These are phyloP conservation scores for Pterocles gutturalis DNA, from an alignment of 2,113 vertebrate species.

Conservation along the genomic window DNA sequence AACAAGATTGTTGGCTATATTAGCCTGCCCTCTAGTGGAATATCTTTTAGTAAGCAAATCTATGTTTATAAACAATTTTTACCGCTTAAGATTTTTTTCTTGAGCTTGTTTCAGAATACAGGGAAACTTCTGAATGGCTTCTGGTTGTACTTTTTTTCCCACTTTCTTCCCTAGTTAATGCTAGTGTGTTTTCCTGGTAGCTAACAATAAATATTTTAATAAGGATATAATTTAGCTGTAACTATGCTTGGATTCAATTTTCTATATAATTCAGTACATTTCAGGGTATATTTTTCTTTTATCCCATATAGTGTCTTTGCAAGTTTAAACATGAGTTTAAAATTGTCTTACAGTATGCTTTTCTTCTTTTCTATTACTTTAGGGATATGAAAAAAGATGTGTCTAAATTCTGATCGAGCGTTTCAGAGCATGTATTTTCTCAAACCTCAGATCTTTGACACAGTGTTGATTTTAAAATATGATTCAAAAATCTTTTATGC, in stretches of 20 bases:
- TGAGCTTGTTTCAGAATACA: not conserved
- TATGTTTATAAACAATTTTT: not conserved
- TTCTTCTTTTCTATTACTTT: not conserved
- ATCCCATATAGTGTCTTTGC: not conserved
- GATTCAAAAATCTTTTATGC: not conserved
- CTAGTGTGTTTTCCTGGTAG: not conserved
- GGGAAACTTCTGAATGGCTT: not conserved
- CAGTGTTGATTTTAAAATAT: not conserved
- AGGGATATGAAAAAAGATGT: not conserved
- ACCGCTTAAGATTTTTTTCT: not conserved
- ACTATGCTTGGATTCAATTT: not conserved
- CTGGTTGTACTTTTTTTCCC: not conserved
- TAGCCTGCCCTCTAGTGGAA: constrained; percentile 71
- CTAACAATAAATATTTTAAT: not conserved
- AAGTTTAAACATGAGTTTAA: not conserved
- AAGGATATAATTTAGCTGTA: not conserved
- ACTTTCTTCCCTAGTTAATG: not conserved
- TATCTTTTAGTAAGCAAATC: not conserved
- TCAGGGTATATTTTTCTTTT: not conserved
- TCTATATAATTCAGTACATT: not conserved
- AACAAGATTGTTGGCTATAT: not conserved
- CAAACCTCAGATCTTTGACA: not conserved
- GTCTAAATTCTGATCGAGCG: not conserved
- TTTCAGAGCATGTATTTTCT: not conserved
- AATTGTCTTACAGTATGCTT: not conserved